These are phyloP conservation scores for Heterohyrax brucei DNA, from an alignment of 2,797 vertebrate genomes.

Conservation along the genomic window DNA sequence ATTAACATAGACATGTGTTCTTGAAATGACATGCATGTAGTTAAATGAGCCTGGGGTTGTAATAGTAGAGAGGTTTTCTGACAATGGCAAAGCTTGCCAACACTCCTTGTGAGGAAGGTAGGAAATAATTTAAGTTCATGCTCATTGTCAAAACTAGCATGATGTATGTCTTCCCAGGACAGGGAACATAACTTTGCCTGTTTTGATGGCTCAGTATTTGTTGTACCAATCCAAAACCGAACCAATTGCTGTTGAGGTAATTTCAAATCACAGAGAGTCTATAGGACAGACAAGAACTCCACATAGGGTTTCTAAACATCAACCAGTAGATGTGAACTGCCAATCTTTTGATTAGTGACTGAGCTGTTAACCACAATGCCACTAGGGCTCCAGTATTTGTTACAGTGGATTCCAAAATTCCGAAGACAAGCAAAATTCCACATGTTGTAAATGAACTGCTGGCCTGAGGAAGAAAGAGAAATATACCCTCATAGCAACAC, in stretches of 20 bases:
- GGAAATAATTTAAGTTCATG: accelerated
- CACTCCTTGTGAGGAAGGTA: neutral
- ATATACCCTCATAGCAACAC: accelerated
- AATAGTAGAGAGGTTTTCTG: neutral
- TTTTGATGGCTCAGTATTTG: neutral
- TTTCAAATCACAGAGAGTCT: too few species aligned
- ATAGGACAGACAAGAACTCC: too few species aligned
- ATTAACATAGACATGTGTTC: neutral
- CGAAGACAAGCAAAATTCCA: accelerated
- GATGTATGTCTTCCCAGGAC: accelerated
- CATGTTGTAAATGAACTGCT: neutral
- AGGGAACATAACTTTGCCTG: accelerated
- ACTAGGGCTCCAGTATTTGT: too few species aligned
- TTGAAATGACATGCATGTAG: neutral
- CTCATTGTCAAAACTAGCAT: accelerated
- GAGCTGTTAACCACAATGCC: too few species aligned
- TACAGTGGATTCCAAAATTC: too few species aligned
- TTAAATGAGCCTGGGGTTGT: neutral
- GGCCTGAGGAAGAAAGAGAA: accelerated
- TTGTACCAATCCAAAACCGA: too few species aligned
- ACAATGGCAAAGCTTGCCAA: neutral
- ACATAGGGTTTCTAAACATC: too few species aligned
- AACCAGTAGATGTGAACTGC: too few species aligned
- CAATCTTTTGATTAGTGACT: too few species aligned
- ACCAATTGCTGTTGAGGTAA: too few species aligned